Conservation (phyloP, 2,888 invertebrate genomes). For the Polietes domitor region DNA sequence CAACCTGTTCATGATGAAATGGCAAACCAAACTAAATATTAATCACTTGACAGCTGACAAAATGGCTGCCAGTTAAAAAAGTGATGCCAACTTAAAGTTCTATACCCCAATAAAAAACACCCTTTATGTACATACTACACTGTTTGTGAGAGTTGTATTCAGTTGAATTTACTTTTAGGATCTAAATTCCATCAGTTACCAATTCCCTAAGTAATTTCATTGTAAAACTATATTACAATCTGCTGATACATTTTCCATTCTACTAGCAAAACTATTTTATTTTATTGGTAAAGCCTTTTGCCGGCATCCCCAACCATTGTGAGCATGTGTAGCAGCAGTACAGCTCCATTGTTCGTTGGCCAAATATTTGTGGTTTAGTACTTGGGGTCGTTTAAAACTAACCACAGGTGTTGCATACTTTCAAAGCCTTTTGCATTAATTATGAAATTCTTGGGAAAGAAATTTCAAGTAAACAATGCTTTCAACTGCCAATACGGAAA, state of each 20-base stretch:
- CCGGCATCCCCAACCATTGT: background rate
- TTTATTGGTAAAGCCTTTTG: slow-evolving; percentile 48
- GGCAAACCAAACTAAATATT: too few relatives aligned
- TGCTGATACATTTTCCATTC: slow-evolving; percentile 38
- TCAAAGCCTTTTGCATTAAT: slow-evolving; percentile 81
- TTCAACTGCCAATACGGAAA: background rate
- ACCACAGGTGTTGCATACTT: slow-evolving; percentile 81
- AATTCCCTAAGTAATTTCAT: background rate
- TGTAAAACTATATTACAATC: slow-evolving; percentile 52
- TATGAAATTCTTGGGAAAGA: slow-evolving; percentile 75
- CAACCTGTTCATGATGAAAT: too few relatives aligned
- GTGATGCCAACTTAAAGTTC: too few relatives aligned
- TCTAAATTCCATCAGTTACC: too few relatives aligned
- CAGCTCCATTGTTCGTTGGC: slow-evolving; percentile 53
- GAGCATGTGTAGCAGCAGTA: background rate
- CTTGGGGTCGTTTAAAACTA: slow-evolving; percentile 79
- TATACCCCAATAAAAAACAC: too few relatives aligned
- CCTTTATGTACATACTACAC: too few relatives aligned
- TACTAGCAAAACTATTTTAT: slow-evolving; percentile 43
- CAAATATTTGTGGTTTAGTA: slow-evolving; percentile 70
- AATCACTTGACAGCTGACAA: too few relatives aligned
- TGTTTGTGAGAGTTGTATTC: too few relatives aligned
- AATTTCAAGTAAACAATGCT: slow-evolving; percentile 1
- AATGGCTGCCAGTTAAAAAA: too few relatives aligned
- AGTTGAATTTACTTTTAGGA: too few relatives aligned